These are phyloP conservation scores for Schrankia costaestrigalis DNA, from an alignment of 2,888 invertebrate species.

Conservation along the genomic window DNA sequence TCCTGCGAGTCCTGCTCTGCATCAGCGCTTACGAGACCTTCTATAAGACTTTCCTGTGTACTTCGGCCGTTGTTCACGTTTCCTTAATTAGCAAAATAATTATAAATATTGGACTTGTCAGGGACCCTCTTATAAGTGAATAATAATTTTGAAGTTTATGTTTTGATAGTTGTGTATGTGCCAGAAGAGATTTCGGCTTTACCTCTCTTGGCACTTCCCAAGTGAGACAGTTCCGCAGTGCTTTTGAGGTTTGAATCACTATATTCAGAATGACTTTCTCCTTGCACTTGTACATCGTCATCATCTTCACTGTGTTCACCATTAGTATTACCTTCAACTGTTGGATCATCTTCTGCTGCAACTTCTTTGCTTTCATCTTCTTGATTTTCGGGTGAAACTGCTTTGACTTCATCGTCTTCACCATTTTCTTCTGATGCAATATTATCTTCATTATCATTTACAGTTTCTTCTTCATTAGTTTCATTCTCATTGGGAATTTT, in stretches of 20 bases:
- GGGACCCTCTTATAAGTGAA: constrained; percentile 68
- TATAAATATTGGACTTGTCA: constrained; percentile 76
- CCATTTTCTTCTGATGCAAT: neutral
- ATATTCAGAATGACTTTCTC: constrained; percentile 67
- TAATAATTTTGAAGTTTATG: constrained; percentile 52
- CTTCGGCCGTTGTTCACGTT: constrained; percentile 67
- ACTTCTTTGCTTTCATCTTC: constrained; percentile 17
- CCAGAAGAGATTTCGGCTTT: constrained; percentile 69
- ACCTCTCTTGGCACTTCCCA: constrained; percentile 70
- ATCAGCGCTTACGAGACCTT: constrained; percentile 72
- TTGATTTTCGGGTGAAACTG: constrained; percentile 3
- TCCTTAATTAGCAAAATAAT: constrained; percentile 80
- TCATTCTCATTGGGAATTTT: neutral
- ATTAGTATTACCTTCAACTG: constrained; percentile 66
- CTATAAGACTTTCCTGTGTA: constrained; percentile 73
- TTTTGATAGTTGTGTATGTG: constrained; percentile 66
- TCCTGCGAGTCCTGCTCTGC: constrained; percentile 73
- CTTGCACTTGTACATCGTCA: constrained; percentile 77
- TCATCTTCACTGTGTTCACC: constrained; percentile 73
- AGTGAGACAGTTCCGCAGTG: constrained; percentile 59
- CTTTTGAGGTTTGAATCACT: constrained; percentile 62
- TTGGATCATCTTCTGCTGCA: constrained; percentile 34
- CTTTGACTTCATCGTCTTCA: neutral
- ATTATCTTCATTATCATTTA: constrained; percentile 2
- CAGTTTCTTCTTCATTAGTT: constrained; percentile 14